Conservation (phyloP, 2,797 vertebrate genomes). For the Sebastes goodei region DNA sequence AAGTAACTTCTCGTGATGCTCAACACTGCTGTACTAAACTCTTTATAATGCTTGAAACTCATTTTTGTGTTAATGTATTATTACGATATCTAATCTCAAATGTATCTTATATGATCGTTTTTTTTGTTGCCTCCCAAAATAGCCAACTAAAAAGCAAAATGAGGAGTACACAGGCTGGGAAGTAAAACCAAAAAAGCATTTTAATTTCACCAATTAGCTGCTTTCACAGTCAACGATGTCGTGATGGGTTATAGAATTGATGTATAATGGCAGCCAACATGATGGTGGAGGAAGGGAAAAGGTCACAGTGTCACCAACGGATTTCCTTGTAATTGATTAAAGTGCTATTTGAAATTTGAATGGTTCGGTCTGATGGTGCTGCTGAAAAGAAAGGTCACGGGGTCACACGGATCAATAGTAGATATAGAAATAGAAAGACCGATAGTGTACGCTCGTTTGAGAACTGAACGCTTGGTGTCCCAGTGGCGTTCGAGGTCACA, state of each 20-base stretch:
- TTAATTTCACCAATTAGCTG: not conserved
- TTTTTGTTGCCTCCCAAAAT: not conserved
- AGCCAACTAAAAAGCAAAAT: not conserved
- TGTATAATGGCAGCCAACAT: not conserved
- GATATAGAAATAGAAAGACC: not conserved
- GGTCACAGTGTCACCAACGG: constrained; percentile 19
- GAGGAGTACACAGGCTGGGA: not conserved
- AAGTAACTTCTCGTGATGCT: no score
- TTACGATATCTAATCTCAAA: not conserved
- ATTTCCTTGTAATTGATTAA: constrained; percentile 11
- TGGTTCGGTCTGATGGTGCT: not conserved
- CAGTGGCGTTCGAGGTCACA: not conserved
- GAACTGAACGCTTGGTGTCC: not conserved
- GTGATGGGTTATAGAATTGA: not conserved
- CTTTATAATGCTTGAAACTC: not conserved
- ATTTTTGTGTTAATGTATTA: not conserved
- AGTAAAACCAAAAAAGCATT: not conserved
- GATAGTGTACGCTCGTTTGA: not conserved
- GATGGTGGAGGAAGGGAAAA: not conserved
- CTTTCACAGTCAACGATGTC: not conserved
- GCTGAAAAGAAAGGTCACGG: constrained; percentile 11
- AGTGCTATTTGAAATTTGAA: constrained; percentile 5
- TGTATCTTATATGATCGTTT: not conserved
- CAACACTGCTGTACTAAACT: not conserved
- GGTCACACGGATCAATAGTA: constrained; percentile 33